Percentiles rank a stretch among this genome's conserved stretches.
These are phyloP conservation scores for Colius striatus DNA, from an alignment of 2,113 vertebrate genomes.

Conservation along the genomic window DNA sequence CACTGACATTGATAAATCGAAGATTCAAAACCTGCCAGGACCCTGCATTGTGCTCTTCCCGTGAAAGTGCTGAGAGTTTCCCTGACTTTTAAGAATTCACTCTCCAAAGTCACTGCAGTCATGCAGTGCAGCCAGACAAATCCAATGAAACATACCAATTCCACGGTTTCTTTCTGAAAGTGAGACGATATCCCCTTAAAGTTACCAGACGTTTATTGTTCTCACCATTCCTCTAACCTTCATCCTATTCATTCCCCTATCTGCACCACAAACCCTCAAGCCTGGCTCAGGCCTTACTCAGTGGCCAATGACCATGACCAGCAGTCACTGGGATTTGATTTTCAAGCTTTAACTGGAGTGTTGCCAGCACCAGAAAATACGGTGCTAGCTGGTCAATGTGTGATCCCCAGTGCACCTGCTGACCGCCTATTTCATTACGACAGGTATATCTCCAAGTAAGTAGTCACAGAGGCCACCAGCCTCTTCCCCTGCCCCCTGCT, in stretches of 20 bases:
- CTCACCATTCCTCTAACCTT: background rate
- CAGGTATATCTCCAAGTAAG: background rate
- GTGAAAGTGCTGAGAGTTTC: background rate
- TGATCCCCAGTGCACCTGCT: background rate
- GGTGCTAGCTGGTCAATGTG: background rate
- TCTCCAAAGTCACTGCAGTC: background rate
- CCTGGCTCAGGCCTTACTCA: background rate
- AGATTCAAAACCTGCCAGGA: background rate
- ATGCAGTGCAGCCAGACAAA: background rate
- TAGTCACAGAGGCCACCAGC: background rate
- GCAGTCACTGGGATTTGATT: background rate
- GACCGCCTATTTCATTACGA: background rate
- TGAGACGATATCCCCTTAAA: background rate
- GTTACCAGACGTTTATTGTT: background rate
- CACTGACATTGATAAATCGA: background rate
- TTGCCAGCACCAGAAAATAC: background rate
- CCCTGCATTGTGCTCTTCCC: rapidly evolving
- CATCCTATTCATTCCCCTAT: background rate
- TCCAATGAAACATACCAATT: background rate
- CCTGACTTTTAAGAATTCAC: background rate
- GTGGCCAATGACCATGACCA: background rate
- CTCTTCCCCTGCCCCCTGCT: background rate
- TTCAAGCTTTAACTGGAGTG: background rate
- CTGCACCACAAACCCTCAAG: background rate
- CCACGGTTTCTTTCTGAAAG: background rate